phyloP scores from a whole-genome alignment of 2,888 invertebrate species.

The Nesidiocoris tenuis region DNA sequence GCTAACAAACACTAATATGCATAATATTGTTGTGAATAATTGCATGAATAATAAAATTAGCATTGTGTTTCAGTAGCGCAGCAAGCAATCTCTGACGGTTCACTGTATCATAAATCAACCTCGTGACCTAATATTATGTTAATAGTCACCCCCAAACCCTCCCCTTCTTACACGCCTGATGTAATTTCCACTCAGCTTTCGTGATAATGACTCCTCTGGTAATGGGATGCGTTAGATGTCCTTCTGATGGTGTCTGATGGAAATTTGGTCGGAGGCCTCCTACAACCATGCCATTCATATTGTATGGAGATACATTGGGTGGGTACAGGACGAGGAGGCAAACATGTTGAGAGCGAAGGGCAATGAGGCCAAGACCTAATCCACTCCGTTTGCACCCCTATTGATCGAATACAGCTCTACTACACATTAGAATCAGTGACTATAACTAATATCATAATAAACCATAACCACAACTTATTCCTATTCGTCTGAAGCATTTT shows the following conservation, averaged over 20 bases:
- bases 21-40: not conserved
- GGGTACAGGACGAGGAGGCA: not conserved
- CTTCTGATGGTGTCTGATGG: not conserved
- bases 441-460: too few relatives aligned
- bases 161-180: not conserved
- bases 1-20: too few relatives aligned
- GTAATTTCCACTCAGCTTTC: not conserved
- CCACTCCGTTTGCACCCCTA: not conserved
- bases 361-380: not conserved
- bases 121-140: not conserved
- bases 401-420: too few relatives aligned
- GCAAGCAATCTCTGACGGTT: not conserved
- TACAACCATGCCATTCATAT: not conserved
- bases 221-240: not conserved
- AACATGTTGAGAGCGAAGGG: too few relatives aligned
- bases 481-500: too few relatives aligned
- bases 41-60: not conserved
- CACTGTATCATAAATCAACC: not conserved
- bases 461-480: too few relatives aligned
- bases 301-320: not conserved
- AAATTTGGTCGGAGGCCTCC: not conserved
- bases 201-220: not conserved
- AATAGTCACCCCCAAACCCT: not conserved
- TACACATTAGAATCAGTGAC: too few relatives aligned
- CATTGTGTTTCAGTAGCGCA: not conserved